phyloP scores from a whole-genome alignment of 2,797 vertebrate genomes.

The Tauraco hartlaubi region DNA sequence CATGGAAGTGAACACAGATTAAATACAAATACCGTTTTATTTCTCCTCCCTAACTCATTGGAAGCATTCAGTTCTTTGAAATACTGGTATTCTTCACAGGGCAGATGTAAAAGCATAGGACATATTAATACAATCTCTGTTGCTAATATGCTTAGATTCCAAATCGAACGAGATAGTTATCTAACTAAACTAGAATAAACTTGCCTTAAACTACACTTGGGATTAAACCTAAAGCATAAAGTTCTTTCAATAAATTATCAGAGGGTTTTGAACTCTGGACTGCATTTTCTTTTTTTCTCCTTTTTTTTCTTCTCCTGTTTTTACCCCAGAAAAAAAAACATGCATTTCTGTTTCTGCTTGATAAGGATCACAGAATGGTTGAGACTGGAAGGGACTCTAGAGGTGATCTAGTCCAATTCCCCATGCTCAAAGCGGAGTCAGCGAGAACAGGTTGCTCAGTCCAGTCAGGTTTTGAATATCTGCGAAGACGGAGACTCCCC shows the following conservation, averaged over 20 bases:
- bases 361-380: not conserved
- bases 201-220: slow-evolving; percentile 43
- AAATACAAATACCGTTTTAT: not conserved
- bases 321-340: too few species aligned
- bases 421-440: not conserved
- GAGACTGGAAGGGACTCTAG: not conserved
- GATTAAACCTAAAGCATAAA: not conserved
- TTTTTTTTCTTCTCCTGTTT: accelerated
- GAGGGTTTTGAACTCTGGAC: not conserved
- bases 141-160: not conserved
- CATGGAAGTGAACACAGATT: not conserved
- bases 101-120: not conserved
- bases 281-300: not conserved
- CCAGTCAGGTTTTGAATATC: not conserved
- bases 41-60: not conserved
- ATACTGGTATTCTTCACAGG: not conserved
- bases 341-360: not conserved
- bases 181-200: not conserved
- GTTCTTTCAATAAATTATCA: not conserved
- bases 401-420: not conserved
- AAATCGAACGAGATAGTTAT: not conserved
- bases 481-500: not conserved
- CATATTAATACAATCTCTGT: not conserved
- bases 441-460: not conserved
- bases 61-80: not conserved